A percentile compares a stretch with the other conserved stretches of the same genome.
Conservation (phyloP, 2,113 vertebrate species). For the Bos indicus region DNA sequence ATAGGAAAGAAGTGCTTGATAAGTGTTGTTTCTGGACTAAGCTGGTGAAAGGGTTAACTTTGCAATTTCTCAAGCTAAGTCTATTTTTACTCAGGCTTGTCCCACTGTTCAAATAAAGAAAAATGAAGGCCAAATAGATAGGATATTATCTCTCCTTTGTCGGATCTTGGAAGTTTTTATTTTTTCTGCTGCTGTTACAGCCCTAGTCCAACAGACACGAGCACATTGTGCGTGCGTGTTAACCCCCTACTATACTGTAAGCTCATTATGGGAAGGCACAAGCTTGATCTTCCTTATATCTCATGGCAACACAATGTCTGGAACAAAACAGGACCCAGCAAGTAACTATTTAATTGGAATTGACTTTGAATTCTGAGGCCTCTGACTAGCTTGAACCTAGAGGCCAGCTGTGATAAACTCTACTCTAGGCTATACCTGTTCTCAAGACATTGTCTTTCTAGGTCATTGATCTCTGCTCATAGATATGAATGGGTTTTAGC, state of each 20-base stretch:
- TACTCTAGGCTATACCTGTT: background rate
- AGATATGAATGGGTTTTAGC: constrained; percentile 60
- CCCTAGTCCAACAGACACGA: background rate
- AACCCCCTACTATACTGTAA: background rate
- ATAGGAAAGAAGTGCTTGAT: background rate
- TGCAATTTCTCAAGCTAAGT: background rate
- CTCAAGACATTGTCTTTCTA: background rate
- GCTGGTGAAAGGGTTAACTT: background rate
- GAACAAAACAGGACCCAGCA: background rate
- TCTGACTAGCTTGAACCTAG: background rate
- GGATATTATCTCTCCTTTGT: background rate
- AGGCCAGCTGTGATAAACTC: background rate
- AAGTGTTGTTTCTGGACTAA: background rate
- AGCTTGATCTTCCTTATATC: background rate
- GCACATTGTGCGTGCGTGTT: background rate
- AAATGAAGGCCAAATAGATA: background rate
- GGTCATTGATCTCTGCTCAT: background rate
- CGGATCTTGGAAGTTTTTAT: background rate
- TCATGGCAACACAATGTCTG: background rate
- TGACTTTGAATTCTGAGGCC: background rate
- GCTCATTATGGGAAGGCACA: background rate
- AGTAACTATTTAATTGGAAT: background rate
- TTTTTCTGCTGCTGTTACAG: background rate
- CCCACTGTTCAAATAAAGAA: background rate
- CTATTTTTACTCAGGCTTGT: background rate